Conservation (phyloP, 2,797 vertebrate species). For the Centropyge bicolor region DNA sequence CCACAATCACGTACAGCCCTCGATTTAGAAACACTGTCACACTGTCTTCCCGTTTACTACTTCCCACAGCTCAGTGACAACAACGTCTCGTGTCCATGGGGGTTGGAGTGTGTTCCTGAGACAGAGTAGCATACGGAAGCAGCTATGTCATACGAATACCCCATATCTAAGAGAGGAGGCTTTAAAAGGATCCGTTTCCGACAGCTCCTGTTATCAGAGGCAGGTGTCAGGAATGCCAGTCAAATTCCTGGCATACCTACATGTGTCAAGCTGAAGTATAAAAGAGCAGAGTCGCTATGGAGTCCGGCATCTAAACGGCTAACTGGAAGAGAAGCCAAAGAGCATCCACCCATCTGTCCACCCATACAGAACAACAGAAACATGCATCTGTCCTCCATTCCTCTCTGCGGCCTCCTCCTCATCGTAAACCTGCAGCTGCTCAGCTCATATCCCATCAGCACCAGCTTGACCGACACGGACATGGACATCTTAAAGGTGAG, state of each 20-base stretch:
- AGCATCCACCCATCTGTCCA: neutral
- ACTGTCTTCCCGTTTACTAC: conserved; percentile 41
- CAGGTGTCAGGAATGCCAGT: conserved; percentile 85
- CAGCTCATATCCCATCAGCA: conserved; percentile 68
- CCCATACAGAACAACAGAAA: conserved; percentile 44
- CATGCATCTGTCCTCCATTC: conserved; percentile 69
- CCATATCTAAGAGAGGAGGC: conserved; percentile 74
- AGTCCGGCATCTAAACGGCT: conserved; percentile 59
- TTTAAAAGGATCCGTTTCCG: conserved; percentile 87
- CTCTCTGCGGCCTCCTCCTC: conserved; percentile 72
- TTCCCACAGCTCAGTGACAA: conserved; percentile 63
- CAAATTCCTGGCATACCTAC: conserved; percentile 82
- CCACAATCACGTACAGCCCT: conserved; percentile 46
- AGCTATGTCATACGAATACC: conserved; percentile 71
- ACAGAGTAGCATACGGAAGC: conserved; percentile 58
- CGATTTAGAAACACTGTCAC: conserved; percentile 60
- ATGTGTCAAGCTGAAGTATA: conserved; percentile 77
- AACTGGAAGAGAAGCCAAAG: conserved; percentile 37
- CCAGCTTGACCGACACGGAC: conserved; percentile 67
- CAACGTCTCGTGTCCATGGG: conserved; percentile 25
- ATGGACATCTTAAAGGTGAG: conserved; percentile 83
- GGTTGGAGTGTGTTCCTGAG: conserved; percentile 57
- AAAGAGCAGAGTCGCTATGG: conserved; percentile 67
- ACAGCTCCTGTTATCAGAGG: conserved; percentile 81
- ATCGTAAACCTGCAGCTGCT: conserved; percentile 72